Evolutionary conservation across 2,113 vertebrate species (phyloP).

Genomic region (Ginglymostoma cirratum): DNA sequence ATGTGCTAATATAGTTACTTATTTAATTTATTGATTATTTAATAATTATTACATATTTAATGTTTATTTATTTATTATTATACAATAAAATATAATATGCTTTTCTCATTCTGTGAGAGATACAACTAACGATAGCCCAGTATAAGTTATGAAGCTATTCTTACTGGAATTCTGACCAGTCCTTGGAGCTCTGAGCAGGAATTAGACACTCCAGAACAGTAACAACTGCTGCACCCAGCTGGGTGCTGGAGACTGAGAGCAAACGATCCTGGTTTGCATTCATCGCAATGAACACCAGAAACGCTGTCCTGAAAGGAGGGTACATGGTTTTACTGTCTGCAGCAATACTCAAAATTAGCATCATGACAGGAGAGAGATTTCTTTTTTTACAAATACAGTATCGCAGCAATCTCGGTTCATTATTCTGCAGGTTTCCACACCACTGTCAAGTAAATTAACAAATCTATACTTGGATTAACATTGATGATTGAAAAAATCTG

Average conservation of each 20-base stretch:
- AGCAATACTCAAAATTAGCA: not conserved
- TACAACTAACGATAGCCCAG: not conserved
- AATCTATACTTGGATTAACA: not conserved
- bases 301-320: slow-evolving; percentile 66
- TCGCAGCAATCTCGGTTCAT: too few relatives aligned
- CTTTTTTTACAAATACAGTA: not conserved
- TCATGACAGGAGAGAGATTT: not conserved
- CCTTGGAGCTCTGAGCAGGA: slow-evolving; percentile 70
- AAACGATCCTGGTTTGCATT: slow-evolving; percentile 72
- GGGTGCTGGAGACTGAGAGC: slow-evolving; percentile 56
- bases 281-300: slow-evolving; percentile 67
- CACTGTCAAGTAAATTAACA: not conserved
- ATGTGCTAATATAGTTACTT: too few relatives aligned
- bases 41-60: too few relatives aligned
- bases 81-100: too few relatives aligned
- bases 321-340: not conserved
- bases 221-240: slow-evolving; percentile 73
- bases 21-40: too few relatives aligned
- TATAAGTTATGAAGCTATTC: slow-evolving; percentile 39
- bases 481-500: not conserved
- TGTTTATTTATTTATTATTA: too few relatives aligned
- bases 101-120: not conserved
- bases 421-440: not conserved
- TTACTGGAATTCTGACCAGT: slow-evolving; percentile 64
- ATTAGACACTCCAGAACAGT: slow-evolving; percentile 74